Base-by-base conservation (phyloP, 2,888 invertebrate genomes). In the Tetragonula carbonaria region DNA sequence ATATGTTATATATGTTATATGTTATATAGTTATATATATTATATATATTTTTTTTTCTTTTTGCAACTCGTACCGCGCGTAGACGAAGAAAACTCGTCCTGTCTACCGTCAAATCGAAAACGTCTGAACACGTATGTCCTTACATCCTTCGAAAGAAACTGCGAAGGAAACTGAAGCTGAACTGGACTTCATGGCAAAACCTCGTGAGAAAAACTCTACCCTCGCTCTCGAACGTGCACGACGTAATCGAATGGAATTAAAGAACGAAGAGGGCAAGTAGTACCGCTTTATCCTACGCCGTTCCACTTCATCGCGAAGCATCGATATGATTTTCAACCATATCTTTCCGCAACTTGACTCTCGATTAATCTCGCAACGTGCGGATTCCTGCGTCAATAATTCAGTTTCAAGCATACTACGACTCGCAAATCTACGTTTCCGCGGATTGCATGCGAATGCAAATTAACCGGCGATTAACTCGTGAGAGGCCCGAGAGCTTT, bases 71-170 rank as follows among this genome's bases (percentile, higher is more conserved):
- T 28, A 51, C 77, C 18, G 4, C 57, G 62, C 16, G 11, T 57
- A 53, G 11, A 59, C 23, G 23, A 59, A 72, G 72, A 81, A 72
- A 81, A 72, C 51, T 57, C 23, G 50, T 63, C 53, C 50, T 28
- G 72, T 51, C 45, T 66, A 72, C 80, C 28, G 53, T 81, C 72
- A 28, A 62, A 72, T 72, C 28, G 62, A 81, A 78, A 28, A 81
- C 67, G 77, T 72, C 45, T 28, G 28, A 45, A 45, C 45, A 45
- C 71, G 23, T 66, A 77, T 59, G 66, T 45, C 53, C 16, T 28
- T 28, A 33, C 13, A 23, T 65, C 50, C 77, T 59, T 28, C 66
- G 51, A 50, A 18, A 71, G 33, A 55, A 62, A 38, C 50, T 14
- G 33, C 50, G 63, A 57, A 80, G 71, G 71, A 72, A 80, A 80